These are phyloP conservation scores for Kryptolebias marmoratus DNA, from an alignment of 2,113 vertebrate genomes.

Conservation along the genomic window DNA sequence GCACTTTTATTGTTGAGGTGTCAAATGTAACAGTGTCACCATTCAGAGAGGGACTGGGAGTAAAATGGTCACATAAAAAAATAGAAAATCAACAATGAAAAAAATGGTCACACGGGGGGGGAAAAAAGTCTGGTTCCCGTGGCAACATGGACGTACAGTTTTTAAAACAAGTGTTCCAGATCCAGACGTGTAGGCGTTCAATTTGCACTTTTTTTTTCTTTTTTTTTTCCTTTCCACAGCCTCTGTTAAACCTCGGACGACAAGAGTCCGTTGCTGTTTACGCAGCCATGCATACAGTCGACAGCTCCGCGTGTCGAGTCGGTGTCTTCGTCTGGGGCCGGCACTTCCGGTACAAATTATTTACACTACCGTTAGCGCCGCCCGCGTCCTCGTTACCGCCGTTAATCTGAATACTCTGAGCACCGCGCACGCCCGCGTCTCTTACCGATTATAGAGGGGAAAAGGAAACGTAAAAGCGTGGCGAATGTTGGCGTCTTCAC, in stretches of 20 bases:
- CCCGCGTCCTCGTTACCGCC: conserved; percentile 30
- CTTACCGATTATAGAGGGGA: conserved; percentile 27
- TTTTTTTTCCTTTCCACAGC: conserved; percentile 52
- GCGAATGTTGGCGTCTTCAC: conserved; percentile 68
- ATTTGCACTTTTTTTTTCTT: conserved; percentile 54
- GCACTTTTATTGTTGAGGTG: conserved; percentile 82
- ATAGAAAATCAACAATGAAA: conserved; percentile 83
- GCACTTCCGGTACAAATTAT: conserved; percentile 76
- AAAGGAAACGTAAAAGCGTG: conserved; percentile 5
- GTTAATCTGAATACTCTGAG: conserved; percentile 64
- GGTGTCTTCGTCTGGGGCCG: conserved; percentile 69
- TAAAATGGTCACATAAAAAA: conserved; percentile 83
- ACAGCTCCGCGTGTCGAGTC: conserved; percentile 61
- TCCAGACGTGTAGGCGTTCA: conserved; percentile 64
- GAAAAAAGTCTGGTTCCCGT: conserved; percentile 61
- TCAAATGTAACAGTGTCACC: conserved; percentile 82
- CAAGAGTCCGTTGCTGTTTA: conserved; percentile 59
- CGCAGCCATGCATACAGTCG: conserved; percentile 76
- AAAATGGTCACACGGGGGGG: conserved; percentile 65
- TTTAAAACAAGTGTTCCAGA: conserved; percentile 68
- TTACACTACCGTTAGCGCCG: conserved; percentile 63
- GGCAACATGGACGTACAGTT: conserved; percentile 68
- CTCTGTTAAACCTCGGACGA: conserved; percentile 66
- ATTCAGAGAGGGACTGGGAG: conserved; percentile 74
- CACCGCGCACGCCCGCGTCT: conserved; percentile 35